phyloP scores from a whole-genome alignment of 2,888 invertebrate species.

The Ceramica pisi region DNA sequence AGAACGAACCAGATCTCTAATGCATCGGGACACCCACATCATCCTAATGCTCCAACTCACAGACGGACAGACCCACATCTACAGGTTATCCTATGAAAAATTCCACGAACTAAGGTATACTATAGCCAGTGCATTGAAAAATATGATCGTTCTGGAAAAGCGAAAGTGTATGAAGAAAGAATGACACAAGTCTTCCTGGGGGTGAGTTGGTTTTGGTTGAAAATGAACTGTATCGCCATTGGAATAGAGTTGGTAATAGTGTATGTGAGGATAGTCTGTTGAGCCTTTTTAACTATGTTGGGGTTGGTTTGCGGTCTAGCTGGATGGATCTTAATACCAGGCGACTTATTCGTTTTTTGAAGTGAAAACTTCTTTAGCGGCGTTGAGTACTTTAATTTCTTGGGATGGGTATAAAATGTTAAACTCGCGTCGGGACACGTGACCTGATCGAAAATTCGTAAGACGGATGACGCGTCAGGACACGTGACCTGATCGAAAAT shows the following conservation, averaged over 20 bases:
- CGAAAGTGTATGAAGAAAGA: slow-evolving; percentile 84
- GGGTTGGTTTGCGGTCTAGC: no score
- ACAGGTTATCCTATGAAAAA: slow-evolving; percentile 77
- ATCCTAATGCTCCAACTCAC: slow-evolving; percentile 78
- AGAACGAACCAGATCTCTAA: slow-evolving; percentile 72
- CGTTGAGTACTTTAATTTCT: no score
- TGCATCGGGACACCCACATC: slow-evolving; percentile 75
- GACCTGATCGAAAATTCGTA: no score
- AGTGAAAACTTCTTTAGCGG: no score
- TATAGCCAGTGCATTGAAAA: slow-evolving; percentile 82
- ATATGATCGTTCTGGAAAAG: slow-evolving; percentile 82
- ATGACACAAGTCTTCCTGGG: slow-evolving; percentile 75
- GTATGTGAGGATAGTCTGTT: not conserved
- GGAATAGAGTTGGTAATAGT: not conserved
- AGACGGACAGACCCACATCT: slow-evolving; percentile 73
- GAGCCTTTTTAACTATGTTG: no score
- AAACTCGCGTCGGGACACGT: no score
- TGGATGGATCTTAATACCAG: no score
- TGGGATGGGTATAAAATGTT: no score
- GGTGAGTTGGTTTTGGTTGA: slow-evolving; percentile 42
- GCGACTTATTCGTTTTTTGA: no score
- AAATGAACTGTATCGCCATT: not conserved
- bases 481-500: no score
- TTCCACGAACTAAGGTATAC: slow-evolving; percentile 83
- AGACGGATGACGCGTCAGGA: no score